A percentile compares a stretch with the other conserved stretches of the same genome.
Conservation (phyloP, 30 jellyfish, hydroid and myxozoan species). For the Nemopilema nomurai region DNA sequence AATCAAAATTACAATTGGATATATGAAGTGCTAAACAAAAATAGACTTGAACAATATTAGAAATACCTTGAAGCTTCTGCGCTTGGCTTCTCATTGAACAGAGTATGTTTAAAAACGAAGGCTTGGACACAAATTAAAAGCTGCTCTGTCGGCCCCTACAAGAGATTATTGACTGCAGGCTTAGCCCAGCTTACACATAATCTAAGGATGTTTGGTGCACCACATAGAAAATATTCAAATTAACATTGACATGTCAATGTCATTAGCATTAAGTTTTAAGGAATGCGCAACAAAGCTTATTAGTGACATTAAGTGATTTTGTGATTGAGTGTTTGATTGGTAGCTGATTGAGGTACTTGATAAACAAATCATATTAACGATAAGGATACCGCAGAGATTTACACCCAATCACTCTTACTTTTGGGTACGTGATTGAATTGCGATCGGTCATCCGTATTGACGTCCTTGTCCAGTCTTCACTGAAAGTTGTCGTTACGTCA, state of each 20-base stretch:
- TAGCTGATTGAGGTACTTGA: no score
- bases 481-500: constrained; percentile 21
- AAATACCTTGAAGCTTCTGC: constrained; percentile 3
- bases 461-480: constrained; percentile 46
- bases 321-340: no score
- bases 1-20: background rate
- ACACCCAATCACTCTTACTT: constrained; percentile 21
- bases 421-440: constrained; percentile 54
- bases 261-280: no score
- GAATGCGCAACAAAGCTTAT: no score
- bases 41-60: background rate
- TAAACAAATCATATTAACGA: no score
- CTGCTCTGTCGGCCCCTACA: constrained; percentile 64
- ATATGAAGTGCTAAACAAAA: background rate
- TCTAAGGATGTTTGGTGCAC: no score
- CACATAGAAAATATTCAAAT: no score
- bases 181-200: no score
- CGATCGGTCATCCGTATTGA: constrained; percentile 27
- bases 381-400: no score
- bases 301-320: no score
- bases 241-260: no score
- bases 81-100: constrained; percentile 25
- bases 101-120: constrained; percentile 53
- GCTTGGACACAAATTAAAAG: constrained; percentile 74
- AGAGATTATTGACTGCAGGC: background rate